Evolutionary conservation across 2,797 vertebrate genomes (phyloP), one percentile per base, ranked within the genome.

Genomic region (Platyrinchus mystaceus): DNA sequence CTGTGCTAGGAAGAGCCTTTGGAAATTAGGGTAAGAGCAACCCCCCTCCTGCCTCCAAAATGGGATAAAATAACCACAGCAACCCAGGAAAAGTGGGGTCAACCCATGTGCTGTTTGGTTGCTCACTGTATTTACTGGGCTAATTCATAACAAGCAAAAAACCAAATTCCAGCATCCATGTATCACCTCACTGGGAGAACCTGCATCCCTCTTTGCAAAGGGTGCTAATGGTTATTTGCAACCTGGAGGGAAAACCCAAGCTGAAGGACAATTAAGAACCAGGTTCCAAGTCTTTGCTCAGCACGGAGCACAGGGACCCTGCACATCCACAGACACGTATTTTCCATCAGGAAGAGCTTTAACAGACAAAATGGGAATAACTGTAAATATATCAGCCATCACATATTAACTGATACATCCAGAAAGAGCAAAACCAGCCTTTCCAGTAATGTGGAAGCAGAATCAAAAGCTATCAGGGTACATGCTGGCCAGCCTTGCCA

Each of bases 241-340:
- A 12, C 71, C 47, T 10, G 1, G 32, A 52, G 75, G 53, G 23
- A 67, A 81, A 92, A 46, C 26, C 27, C 41, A 63, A 70, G 19
- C 64, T 83, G 52, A 21, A 67, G 23, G 2, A 67, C 60, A 84
- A 60, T 4, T 44, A 12, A 66, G 73, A 80, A 22, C 1, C 18
- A 27, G 21, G 36, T 21, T 85, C 27, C 2, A 1, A 67, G 19
- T 52, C 30, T 92, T 36, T 0, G 0, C 14, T 5, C 23, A 70
- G 70, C 68, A 66, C 0, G 0, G 41, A 63, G 52, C 30, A 24
- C 30, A 4, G 34, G 66, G 59, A 77, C 18, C 24, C 50, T 16
- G 14, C 2, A 3, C 0, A 1, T 23, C 50, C 64, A 36, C 1
- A 30, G 28, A 16, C 6, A 0, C 0, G 0, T 0, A 0, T 12